Percentiles rank a stretch among this genome's conserved stretches.
Conservation (phyloP, 2,797 vertebrate genomes). For the Poecilia picta region DNA sequence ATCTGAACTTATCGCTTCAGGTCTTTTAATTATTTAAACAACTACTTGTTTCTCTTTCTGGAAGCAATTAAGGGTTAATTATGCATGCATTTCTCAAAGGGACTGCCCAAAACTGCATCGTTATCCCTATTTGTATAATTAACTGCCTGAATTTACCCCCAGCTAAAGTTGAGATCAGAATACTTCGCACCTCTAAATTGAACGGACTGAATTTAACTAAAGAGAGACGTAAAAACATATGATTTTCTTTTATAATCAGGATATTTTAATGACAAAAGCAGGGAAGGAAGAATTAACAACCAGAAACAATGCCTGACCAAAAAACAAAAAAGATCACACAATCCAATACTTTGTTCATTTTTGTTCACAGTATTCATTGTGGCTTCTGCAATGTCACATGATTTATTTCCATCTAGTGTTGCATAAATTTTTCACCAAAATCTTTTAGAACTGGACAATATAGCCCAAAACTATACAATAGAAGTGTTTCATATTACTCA, state of each 20-base stretch:
- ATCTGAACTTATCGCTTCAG: slow-evolving; percentile 3
- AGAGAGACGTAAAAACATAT: neutral
- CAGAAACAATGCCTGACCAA: neutral
- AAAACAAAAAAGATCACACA: neutral
- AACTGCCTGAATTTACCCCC: neutral
- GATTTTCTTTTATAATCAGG: neutral
- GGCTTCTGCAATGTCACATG: neutral
- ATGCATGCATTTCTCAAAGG: neutral
- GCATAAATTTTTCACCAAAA: neutral
- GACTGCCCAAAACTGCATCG: slow-evolving; percentile 10
- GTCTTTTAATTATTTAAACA: neutral
- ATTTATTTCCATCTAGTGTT: neutral
- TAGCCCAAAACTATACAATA: too few species aligned
- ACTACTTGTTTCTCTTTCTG: neutral
- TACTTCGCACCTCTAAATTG: neutral
- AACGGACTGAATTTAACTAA: neutral
- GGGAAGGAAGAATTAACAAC: neutral
- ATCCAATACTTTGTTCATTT: neutral
- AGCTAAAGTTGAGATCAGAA: neutral
- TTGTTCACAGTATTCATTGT: too few species aligned
- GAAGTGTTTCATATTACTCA: too few species aligned
- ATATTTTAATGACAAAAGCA: neutral
- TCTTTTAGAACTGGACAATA: too few species aligned
- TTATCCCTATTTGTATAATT: slow-evolving; percentile 5
- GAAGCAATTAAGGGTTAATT: slow-evolving; percentile 2